phyloP scores from a whole-genome alignment of 2,888 invertebrate genomes.

The Myopa testacea region DNA sequence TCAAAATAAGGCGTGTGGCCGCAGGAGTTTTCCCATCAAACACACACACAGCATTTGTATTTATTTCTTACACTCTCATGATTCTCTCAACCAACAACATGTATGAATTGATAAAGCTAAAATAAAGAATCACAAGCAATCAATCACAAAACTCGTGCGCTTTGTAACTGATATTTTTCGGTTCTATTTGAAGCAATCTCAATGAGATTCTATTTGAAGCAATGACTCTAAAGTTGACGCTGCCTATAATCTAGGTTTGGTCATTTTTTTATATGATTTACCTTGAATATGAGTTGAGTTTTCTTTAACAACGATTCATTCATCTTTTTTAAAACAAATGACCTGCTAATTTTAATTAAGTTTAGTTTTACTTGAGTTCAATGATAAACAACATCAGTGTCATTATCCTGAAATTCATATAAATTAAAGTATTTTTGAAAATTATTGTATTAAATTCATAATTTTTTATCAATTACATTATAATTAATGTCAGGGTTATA shows the following conservation, averaged over 20 bases:
- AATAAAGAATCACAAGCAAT: not conserved
- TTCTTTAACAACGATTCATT: not conserved
- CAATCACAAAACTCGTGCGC: not conserved
- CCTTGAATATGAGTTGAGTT: constrained; percentile 3
- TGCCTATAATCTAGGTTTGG: not conserved
- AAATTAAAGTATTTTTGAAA: constrained; percentile 45
- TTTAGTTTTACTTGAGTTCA: not conserved
- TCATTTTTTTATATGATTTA: not conserved
- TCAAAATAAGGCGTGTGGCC: constrained; percentile 59
- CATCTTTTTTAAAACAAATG: not conserved
- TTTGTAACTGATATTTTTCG: not conserved
- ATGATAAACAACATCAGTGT: not conserved
- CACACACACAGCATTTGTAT: not conserved
- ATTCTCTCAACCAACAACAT: not conserved
- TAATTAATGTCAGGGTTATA: too few species aligned
- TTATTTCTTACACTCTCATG: constrained; percentile 31
- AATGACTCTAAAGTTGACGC: not conserved
- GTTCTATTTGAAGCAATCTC: not conserved
- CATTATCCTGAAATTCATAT: constrained; percentile 14
- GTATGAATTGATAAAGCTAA: too few species aligned
- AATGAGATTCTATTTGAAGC: too few species aligned
- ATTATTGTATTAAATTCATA: constrained; percentile 56
- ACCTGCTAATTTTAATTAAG: too few species aligned
- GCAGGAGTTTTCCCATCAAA: constrained; percentile 51
- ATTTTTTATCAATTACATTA: not conserved